Evolutionary conservation across 2,113 vertebrate genomes (phyloP), one percentile per base, ranked within the genome.

Genomic region (Urocolius indicus): DNA sequence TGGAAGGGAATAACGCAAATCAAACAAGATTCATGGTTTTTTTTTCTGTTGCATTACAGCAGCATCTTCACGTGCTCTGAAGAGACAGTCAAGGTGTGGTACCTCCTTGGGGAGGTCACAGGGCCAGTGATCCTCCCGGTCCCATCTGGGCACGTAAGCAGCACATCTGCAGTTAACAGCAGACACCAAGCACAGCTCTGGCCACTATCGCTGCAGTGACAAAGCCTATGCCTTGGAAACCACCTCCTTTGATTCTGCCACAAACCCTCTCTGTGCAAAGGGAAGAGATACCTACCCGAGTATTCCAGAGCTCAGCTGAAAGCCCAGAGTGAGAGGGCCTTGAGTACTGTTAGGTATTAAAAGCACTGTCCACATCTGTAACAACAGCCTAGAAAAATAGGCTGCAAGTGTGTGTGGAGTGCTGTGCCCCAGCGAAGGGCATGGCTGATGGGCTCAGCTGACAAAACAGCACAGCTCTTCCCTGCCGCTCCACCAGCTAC

Each of bases 1-100:
- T 99, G 94, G 12, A 80, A 77, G 46, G 51, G 76, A 83, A 84
- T 66, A 95, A 87, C 45, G 86, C 91, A 71, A 95, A 91, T 18
- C 72, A 91, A 92, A 88, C 65, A 73, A 84, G 32, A 91, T 75
- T 87, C 45, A 29, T 16, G 36, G 55, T 36, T 85, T 80, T 55
- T 80, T 55, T 88, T 92, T 79, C 73, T 68, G 54, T 79, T 84
- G 90, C 51, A 5, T 84, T 86, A 57, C 48, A 88, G 83, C 65
- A 49, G 65, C 90, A 45, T 61, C 81, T 89, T 87, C 66, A 61
- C 58, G 24, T 0, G 2, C 46, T 84, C 69, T 66, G 59, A 84
- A 63, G 38, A 79, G 51, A 54, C 57, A 57, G 52, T 3, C 6
- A 7, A 34, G 34, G 41, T 32, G 59, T 48, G 36, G 52, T 32